These are phyloP conservation scores for Tortricodes alternella DNA, from an alignment of 2,888 invertebrate species.

Conservation along the genomic window DNA sequence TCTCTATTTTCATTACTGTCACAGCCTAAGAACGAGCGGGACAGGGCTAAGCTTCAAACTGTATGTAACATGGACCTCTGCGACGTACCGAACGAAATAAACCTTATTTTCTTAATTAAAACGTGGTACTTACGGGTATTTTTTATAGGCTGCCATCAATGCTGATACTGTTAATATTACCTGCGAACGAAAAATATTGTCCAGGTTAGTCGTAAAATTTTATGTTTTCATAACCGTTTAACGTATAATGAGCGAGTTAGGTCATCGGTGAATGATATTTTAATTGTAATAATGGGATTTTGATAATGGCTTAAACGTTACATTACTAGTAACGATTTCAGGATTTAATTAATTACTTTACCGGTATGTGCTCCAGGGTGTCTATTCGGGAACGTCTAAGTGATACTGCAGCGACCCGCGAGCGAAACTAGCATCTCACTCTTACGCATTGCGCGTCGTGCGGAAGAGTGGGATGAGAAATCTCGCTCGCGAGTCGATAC, in stretches of 20 bases:
- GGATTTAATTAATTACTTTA: too few relatives aligned
- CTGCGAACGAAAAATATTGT: slow-evolving; percentile 25
- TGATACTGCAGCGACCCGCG: too few relatives aligned
- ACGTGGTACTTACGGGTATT: slow-evolving; percentile 5
- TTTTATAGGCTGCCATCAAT: not conserved
- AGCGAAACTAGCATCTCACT: too few relatives aligned
- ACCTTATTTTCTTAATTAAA: slow-evolving; percentile 7
- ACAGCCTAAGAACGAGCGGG: too few relatives aligned
- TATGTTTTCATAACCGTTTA: slow-evolving; percentile 3
- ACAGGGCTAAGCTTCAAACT: not conserved
- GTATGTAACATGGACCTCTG: not conserved
- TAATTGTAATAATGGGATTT: not conserved
- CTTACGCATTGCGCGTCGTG: too few relatives aligned
- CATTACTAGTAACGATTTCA: too few relatives aligned
- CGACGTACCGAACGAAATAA: not conserved
- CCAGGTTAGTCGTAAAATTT: slow-evolving; percentile 12
- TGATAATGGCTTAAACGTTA: too few relatives aligned
- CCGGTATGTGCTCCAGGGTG: too few relatives aligned
- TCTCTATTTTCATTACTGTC: too few relatives aligned
- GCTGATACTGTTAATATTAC: slow-evolving; percentile 17
- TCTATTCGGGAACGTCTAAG: too few relatives aligned
- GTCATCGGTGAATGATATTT: not conserved
- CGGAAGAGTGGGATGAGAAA: too few relatives aligned
- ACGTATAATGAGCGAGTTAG: not conserved
- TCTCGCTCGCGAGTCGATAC: too few relatives aligned